A percentile compares a stretch with the other conserved stretches of the same genome.
phyloP scores from a whole-genome alignment of 2,888 invertebrate genomes.

The Leptopterna dolabrata region DNA sequence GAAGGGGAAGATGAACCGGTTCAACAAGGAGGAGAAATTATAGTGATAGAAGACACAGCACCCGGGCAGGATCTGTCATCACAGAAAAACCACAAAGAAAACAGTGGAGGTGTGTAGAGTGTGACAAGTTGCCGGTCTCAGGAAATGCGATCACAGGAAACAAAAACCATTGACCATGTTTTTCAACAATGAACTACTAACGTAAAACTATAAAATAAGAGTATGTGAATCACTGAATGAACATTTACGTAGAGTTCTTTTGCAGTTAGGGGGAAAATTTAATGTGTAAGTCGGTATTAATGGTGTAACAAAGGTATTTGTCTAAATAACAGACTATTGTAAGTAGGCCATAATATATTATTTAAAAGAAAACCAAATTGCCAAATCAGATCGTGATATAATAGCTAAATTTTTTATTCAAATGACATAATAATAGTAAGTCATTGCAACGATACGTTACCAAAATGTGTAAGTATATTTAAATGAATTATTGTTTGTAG shows the following conservation, averaged over 20 bases:
- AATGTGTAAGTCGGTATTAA: too few relatives aligned
- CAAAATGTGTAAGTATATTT: not conserved
- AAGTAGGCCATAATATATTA: not conserved
- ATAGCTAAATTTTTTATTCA: not conserved
- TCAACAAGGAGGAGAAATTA: not conserved
- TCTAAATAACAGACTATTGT: too few relatives aligned
- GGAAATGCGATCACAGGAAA: too few relatives aligned
- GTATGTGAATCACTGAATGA: too few relatives aligned
- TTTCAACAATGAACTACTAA: too few relatives aligned
- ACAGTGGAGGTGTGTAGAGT: not conserved
- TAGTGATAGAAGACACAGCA: not conserved
- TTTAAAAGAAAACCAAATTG: not conserved
- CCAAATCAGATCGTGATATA: not conserved
- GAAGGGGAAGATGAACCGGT: not conserved
- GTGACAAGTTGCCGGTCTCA: too few relatives aligned
- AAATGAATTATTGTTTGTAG: too few relatives aligned
- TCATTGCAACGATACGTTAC: not conserved
- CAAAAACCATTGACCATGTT: too few relatives aligned
- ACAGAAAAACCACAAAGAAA: not conserved
- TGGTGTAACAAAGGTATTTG: too few relatives aligned
- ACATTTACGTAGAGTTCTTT: too few relatives aligned
- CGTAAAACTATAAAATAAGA: too few relatives aligned
- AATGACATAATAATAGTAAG: not conserved
- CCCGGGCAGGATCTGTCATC: not conserved
- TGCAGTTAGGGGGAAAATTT: too few relatives aligned